Evolutionary conservation across 2,113 vertebrate genomes (phyloP), one percentile per base, ranked within the genome.

Genomic region (Trematomus loennbergii): DNA sequence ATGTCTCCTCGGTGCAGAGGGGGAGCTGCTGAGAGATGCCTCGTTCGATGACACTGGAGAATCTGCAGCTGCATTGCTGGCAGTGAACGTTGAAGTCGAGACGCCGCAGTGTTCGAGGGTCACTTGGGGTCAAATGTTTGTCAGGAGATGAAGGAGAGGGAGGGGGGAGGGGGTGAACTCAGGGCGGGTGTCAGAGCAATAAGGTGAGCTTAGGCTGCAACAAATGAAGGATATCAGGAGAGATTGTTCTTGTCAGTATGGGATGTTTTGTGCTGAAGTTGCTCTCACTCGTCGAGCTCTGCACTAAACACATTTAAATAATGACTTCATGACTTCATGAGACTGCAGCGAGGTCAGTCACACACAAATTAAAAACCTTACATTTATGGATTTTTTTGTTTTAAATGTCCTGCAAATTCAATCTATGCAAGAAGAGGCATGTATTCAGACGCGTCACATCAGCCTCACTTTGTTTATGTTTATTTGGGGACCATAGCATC

Each of bases 351-450:
- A 55, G 46, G 40, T 65, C 61, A 60, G 60, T 68, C 76, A 72
- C 18, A 22, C 22, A 43, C 55, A n/a, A 3, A 20, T 7, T 81
- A 3, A 10, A 33, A 4, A 66, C 71, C 9, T 62, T 71, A 2
- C 25, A 29, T 29, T 29, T 29, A 29, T 29, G 3, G 3, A 0
- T 4, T 29, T 0, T 29, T 29, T 29, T 29, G 29, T 29, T 29
- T 29, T 69, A 46, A 25, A 33, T 49, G 65, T 77, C 58, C 60
- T 78, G 50, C 73, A 48, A 59, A 63, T 69, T 81, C 43, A 74
- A 86, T 82, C 90, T 93, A 92, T 93, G 91, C 91, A 93, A 84
- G 78, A 85, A 84, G 76, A 81, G 58, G 22, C 36, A 40, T 87
- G 79, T 68, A 49, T 73, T 75, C 72, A 69, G 29, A 71, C 79